Evolutionary conservation across 2,113 vertebrate genomes (phyloP).

Genomic region (Periophthalmodon schlosseri): DNA sequence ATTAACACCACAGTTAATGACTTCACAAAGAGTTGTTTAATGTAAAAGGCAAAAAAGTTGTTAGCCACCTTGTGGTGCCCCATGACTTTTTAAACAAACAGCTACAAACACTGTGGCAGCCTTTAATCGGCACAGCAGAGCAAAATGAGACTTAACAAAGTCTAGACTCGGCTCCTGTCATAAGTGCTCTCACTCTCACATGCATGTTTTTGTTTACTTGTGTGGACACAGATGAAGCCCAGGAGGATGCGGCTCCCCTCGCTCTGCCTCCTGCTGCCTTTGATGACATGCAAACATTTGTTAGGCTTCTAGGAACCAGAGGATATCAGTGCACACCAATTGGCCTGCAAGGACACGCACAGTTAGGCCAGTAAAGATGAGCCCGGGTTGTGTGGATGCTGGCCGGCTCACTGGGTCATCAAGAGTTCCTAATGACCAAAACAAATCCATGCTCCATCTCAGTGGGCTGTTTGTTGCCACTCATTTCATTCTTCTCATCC

Average conservation of each 20-base stretch:
- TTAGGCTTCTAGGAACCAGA: constrained; percentile 62
- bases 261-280: constrained; percentile 39
- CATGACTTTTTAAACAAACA: constrained; percentile 64
- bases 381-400: constrained; percentile 37
- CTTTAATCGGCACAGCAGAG: constrained; percentile 17
- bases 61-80: constrained; percentile 36
- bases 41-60: constrained; percentile 48
- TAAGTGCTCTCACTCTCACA: constrained; percentile 12
- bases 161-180: constrained; percentile 9
- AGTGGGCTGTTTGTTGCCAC: constrained; percentile 23
- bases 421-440: constrained; percentile 64
- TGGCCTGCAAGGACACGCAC: constrained; percentile 57
- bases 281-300: constrained; percentile 53
- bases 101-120: constrained; percentile 26
- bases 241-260: constrained; percentile 19
- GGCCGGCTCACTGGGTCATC: constrained; percentile 63
- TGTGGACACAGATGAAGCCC: constrained; percentile 31
- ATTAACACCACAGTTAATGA: constrained; percentile 59
- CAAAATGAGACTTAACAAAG: constrained; percentile 20
- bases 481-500: constrained; percentile 44
- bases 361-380: constrained; percentile 47
- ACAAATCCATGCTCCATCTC: constrained; percentile 58
- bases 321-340: constrained; percentile 57
- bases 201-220: constrained; percentile 18
- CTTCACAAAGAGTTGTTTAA: constrained; percentile 50